phyloP scores from a whole-genome alignment of 2,113 vertebrate species.

The Felis chaus region DNA sequence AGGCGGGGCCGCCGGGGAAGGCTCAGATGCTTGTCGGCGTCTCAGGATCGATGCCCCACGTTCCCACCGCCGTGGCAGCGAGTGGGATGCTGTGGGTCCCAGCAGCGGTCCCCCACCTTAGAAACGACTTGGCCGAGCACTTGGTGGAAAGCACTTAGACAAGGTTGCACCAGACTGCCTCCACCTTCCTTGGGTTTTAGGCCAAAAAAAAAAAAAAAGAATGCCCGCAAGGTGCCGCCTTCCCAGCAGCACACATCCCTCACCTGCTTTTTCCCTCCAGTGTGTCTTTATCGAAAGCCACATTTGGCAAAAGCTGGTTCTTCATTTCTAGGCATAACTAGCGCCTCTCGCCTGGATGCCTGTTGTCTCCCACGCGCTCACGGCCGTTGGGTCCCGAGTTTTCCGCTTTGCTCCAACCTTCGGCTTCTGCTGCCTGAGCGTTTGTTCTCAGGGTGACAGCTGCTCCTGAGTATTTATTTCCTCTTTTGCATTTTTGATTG shows the following conservation, averaged over 20 bases:
- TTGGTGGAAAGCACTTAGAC: not conserved
- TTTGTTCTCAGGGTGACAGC: not conserved
- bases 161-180: constrained; percentile 50
- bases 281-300: not conserved
- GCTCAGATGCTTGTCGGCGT: rapidly evolving
- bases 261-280: not conserved
- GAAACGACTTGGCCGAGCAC: constrained; percentile 64
- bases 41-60: rapidly evolving
- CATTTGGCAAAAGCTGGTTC: not conserved
- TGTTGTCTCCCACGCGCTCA: rapidly evolving
- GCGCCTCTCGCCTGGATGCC: rapidly evolving
- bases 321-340: not conserved
- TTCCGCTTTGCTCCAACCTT: constrained; percentile 38
- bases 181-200: constrained; percentile 39
- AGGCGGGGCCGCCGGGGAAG: not conserved
- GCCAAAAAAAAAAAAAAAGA: constrained; percentile 42
- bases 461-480: constrained; percentile 56
- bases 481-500: constrained; percentile 54
- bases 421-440: constrained; percentile 17
- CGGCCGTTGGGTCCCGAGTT: rapidly evolving
- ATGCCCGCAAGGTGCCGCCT: not conserved
- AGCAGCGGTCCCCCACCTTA: constrained; percentile 48
- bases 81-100: constrained; percentile 1
- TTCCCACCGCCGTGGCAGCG: not conserved
- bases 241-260: constrained; percentile 39